phyloP scores from a whole-genome alignment of 2,888 invertebrate genomes.

The Eupsilia transversa region DNA sequence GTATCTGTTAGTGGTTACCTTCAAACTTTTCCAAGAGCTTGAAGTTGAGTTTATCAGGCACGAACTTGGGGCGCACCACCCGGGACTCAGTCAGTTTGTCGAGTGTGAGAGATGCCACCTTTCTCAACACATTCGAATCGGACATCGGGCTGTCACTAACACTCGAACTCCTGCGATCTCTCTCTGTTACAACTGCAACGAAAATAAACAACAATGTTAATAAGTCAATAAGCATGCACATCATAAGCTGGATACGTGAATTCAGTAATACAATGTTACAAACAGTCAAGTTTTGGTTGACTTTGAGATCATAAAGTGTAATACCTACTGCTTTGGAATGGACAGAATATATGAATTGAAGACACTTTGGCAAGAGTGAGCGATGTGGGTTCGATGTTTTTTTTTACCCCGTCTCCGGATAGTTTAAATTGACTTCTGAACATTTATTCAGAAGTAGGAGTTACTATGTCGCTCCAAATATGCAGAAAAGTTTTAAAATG shows the following conservation, averaged over 20 bases:
- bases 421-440: no score
- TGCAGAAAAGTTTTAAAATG: no score
- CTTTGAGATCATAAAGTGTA: neutral
- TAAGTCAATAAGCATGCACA: neutral
- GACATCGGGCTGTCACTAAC: conserved; percentile 86
- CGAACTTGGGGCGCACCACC: conserved; percentile 93
- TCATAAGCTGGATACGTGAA: neutral
- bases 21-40: conserved; percentile 97
- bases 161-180: conserved; percentile 86
- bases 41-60: conserved; percentile 96
- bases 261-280: neutral
- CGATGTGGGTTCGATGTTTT: no score
- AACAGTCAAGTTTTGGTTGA: neutral
- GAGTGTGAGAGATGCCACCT: conserved; percentile 95
- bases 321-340: no score
- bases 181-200: conserved; percentile 74
- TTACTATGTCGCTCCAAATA: no score
- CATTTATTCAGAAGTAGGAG: no score
- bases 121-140: conserved; percentile 94
- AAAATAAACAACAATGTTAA: conserved; percentile 2
- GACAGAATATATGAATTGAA: no score
- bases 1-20: conserved; percentile 85
- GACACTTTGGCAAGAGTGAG: no score
- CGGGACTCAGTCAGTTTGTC: conserved; percentile 93
- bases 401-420: no score